A percentile compares a stretch with the other conserved stretches of the same genome.
Conservation (phyloP, 2,797 vertebrate genomes). For the Anomalospiza imberbis region DNA sequence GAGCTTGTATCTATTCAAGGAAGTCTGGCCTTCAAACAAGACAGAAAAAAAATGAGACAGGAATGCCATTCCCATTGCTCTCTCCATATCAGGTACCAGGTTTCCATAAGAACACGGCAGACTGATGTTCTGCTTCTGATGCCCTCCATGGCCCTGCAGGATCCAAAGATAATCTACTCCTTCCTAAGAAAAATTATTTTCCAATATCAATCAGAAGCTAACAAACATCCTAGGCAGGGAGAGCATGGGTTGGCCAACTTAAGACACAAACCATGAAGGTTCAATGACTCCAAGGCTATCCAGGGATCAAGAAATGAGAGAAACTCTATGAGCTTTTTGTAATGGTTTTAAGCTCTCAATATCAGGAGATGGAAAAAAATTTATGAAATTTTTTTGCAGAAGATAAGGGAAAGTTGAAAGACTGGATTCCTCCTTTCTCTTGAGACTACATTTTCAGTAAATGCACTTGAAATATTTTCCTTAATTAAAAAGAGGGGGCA, state of each 20-base stretch:
- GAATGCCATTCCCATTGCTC: not conserved
- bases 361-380: not conserved
- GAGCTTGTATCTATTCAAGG: not conserved
- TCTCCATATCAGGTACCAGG: not conserved
- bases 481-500: not conserved
- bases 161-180: not conserved
- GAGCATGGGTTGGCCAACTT: not conserved
- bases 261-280: not conserved
- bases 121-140: not conserved
- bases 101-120: not conserved
- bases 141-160: not conserved
- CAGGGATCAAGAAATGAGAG: not conserved
- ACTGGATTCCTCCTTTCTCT: not conserved
- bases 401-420: not conserved
- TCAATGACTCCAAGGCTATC: not conserved
- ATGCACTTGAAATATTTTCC: not conserved
- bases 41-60: not conserved
- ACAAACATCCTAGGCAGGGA: not conserved
- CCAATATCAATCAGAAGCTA: not conserved
- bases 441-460: not conserved
- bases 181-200: not conserved
- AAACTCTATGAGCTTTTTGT: not conserved
- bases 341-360: not conserved
- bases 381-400: not conserved
- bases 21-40: not conserved